Evolutionary conservation across 2,797 vertebrate species (phyloP).

Genomic region (Myotis findleyi): DNA sequence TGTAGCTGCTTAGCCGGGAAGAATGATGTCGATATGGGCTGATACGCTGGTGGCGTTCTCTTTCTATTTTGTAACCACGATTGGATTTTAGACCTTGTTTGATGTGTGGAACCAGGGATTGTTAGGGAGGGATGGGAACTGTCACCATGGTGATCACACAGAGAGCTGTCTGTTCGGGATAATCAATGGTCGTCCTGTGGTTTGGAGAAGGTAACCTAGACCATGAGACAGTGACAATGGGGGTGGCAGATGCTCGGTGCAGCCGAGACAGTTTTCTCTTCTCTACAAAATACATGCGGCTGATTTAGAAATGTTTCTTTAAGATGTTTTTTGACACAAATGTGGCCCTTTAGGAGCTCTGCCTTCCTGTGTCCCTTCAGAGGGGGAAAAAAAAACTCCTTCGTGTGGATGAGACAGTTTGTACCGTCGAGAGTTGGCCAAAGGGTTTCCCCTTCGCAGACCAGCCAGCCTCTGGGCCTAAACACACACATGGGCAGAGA

Average conservation of each 20-base stretch:
- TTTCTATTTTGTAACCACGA: neutral
- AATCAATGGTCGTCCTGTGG: neutral
- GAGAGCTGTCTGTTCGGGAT: neutral
- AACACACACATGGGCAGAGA: neutral
- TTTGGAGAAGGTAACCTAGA: slow-evolving; percentile 37
- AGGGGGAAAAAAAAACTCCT: neutral
- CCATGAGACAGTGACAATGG: neutral
- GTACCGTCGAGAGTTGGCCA: neutral
- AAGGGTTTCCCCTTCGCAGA: neutral
- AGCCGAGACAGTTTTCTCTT: slow-evolving; percentile 43
- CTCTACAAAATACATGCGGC: neutral
- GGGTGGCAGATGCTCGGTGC: slow-evolving; percentile 53
- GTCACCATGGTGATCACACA: slow-evolving; percentile 9
- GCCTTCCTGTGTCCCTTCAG: neutral
- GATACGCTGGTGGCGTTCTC: neutral
- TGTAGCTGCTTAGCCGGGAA: neutral
- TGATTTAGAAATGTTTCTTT: slow-evolving; percentile 34
- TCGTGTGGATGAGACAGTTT: neutral
- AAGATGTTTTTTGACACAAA: slow-evolving; percentile 41
- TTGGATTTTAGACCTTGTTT: slow-evolving; percentile 43
- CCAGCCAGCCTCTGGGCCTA: neutral
- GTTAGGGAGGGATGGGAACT: slow-evolving; percentile 1
- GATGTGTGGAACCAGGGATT: neutral
- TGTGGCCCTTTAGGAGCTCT: neutral
- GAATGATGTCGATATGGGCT: neutral